Evolutionary conservation across 2,113 vertebrate genomes (phyloP).

Genomic region (Paradoxurus hermaphroditus): DNA sequence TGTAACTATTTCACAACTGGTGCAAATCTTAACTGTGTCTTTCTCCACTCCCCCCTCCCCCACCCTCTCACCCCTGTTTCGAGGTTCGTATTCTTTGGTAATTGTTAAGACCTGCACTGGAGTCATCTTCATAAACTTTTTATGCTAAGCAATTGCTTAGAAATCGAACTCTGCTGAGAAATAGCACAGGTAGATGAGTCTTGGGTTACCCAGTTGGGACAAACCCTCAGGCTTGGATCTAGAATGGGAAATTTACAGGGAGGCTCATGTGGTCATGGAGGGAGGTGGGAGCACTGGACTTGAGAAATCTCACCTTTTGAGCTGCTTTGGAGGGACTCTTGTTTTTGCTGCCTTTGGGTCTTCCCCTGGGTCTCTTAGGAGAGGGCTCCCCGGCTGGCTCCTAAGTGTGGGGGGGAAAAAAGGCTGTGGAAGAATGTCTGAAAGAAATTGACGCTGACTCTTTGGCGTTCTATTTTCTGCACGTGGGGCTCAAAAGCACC

Average conservation of each 20-base stretch:
- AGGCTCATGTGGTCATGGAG: slow-evolving; percentile 32
- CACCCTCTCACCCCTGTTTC: not conserved
- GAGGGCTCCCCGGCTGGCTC: slow-evolving; percentile 94
- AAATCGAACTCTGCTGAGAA: slow-evolving; percentile 36
- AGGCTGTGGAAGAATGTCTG: slow-evolving; percentile 77
- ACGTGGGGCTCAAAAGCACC: slow-evolving; percentile 45
- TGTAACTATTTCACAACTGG: slow-evolving; percentile 28
- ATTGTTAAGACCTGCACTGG: slow-evolving; percentile 19
- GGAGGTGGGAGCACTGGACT: slow-evolving; percentile 41
- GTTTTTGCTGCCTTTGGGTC: slow-evolving; percentile 98
- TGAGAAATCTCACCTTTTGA: slow-evolving; percentile 91
- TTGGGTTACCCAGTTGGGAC: slow-evolving; percentile 59
- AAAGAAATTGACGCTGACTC: slow-evolving; percentile 52
- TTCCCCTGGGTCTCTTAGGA: slow-evolving; percentile 97
- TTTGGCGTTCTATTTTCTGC: slow-evolving; percentile 52
- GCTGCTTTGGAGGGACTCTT: slow-evolving; percentile 97
- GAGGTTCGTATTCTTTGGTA: slow-evolving; percentile 31
- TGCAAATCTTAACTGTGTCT: slow-evolving; percentile 21
- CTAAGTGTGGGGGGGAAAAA: slow-evolving; percentile 83
- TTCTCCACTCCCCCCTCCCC: not conserved
- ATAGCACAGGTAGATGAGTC: slow-evolving; percentile 39
- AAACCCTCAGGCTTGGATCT: slow-evolving; percentile 22
- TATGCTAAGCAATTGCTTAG: not conserved
- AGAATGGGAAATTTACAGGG: slow-evolving; percentile 42
- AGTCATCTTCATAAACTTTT: slow-evolving; percentile 18